Base-by-base conservation (phyloP, 2,113 vertebrate species). In the Hypomesus transpacificus region DNA sequence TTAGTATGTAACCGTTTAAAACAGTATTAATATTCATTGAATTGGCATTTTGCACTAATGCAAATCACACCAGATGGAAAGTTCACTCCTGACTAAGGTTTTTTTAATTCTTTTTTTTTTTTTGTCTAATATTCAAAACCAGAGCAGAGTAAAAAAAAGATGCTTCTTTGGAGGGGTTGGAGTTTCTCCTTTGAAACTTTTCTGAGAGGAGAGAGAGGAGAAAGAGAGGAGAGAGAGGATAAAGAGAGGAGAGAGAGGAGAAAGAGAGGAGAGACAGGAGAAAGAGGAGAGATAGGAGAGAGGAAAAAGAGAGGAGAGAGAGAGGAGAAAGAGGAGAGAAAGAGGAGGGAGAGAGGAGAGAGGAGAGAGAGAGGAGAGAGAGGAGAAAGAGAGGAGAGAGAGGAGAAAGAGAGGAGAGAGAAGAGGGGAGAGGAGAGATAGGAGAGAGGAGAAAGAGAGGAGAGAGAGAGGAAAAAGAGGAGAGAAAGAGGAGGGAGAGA, bases 171-270 rank as follows among this genome's bases (percentile, higher is more conserved):
- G 13, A 13, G 7, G 11, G 8, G 56, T 60, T 60, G 21, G 58
- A 28, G 21, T 24, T 60, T 58, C 56, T 58, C 56, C 7, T 60
- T 60, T 26, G 9, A 46, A 46, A 46, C 39, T 46, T 46, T 46
- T 9, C 14, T 52, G 4, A 34, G 57, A 54, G 22, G 18, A 20
- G 28, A 83, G 78, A 85, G 78, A 82, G 73, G 61, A 28, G 39
- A 46, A 24, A 17, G 18, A n/a, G 26, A 63, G 8, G 78, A 71
- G 82, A 80, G 76, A 85, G 75, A 77, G 79, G 79, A 85, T 73
- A 85, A 87, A 88, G 85, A 86, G 84, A 76, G 86, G 85, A 76
- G 71, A 84, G 83, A 83, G 81, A 78, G 70, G 82, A 82, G 81
- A 78, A 70, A 76, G 79, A 84, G 68, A 71, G 73, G 74, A 80